These are phyloP conservation scores for Digitonthophagus gazella DNA, from an alignment of 2,888 invertebrate genomes.

Conservation along the genomic window DNA sequence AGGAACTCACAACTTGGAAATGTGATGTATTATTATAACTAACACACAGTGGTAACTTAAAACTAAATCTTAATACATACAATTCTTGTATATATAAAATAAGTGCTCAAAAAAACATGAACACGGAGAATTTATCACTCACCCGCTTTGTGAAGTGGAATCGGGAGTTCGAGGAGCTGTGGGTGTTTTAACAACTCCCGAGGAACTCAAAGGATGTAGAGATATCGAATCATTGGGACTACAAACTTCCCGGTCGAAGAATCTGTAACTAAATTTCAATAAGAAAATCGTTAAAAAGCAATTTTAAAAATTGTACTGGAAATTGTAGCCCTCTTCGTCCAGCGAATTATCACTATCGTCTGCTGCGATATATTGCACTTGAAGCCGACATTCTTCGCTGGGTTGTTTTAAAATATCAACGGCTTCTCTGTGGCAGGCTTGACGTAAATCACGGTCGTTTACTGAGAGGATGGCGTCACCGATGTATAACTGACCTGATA, in stretches of 20 bases:
- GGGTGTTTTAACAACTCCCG: constrained; percentile 57
- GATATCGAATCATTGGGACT: constrained; percentile 44
- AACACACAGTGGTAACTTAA: background rate
- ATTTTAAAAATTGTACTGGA: constrained; percentile 45
- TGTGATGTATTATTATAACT: background rate
- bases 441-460: constrained; percentile 73
- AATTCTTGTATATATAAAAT: background rate
- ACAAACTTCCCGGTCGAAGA: constrained; percentile 52
- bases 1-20: constrained; percentile 17
- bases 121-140: too few relatives aligned
- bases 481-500: constrained; percentile 71
- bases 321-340: constrained; percentile 58
- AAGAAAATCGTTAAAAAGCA: background rate
- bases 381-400: constrained; percentile 71
- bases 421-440: constrained; percentile 78
- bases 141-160: constrained; percentile 49
- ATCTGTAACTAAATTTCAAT: constrained; percentile 39
- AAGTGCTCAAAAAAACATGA: background rate
- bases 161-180: constrained; percentile 67
- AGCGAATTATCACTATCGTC: constrained; percentile 68
- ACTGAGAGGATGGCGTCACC: constrained; percentile 83
- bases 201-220: constrained; percentile 48
- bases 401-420: constrained; percentile 76
- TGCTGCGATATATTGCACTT: constrained; percentile 73
- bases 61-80: too few relatives aligned